Conservation (phyloP, 1,140 invertebrate genomes). For the Linepithema humile region DNA sequence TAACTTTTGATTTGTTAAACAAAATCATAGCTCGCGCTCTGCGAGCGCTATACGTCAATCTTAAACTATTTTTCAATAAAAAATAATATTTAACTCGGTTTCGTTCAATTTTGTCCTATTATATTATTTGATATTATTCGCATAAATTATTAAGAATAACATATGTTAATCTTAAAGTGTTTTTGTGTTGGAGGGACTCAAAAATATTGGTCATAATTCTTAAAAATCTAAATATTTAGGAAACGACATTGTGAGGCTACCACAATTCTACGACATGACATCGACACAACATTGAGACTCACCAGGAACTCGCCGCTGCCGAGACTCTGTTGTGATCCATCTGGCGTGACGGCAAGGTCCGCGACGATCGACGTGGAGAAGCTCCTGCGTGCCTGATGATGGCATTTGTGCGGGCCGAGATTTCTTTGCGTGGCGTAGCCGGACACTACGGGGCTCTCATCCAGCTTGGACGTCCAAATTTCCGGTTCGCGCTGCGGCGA, state of each 20-base stretch:
- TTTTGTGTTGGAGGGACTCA: neutral
- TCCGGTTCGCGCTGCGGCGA: conserved; percentile 74
- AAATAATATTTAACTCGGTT: neutral
- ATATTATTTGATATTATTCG: neutral
- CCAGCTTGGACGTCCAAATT: conserved; percentile 75
- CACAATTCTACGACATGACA: conserved; percentile 46
- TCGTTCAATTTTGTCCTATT: neutral
- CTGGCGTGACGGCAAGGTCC: conserved; percentile 74
- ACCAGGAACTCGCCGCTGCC: conserved; percentile 77
- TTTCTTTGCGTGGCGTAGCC: conserved; percentile 71
- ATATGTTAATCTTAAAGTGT: neutral
- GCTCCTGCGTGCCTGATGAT: conserved; percentile 76
- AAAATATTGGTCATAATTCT: neutral
- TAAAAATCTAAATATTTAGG: neutral
- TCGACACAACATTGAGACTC: conserved; percentile 63
- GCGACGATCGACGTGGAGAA: conserved; percentile 79
- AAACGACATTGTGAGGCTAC: neutral
- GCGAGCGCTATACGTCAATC: neutral
- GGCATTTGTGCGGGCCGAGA: conserved; percentile 71
- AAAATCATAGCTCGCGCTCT: neutral
- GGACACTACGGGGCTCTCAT: conserved; percentile 64
- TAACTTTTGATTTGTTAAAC: neutral
- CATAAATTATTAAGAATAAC: neutral
- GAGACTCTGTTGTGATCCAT: conserved; percentile 77
- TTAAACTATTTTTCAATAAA: neutral